Conservation (phyloP, 2,888 invertebrate genomes). For the Aplocera efformata region DNA sequence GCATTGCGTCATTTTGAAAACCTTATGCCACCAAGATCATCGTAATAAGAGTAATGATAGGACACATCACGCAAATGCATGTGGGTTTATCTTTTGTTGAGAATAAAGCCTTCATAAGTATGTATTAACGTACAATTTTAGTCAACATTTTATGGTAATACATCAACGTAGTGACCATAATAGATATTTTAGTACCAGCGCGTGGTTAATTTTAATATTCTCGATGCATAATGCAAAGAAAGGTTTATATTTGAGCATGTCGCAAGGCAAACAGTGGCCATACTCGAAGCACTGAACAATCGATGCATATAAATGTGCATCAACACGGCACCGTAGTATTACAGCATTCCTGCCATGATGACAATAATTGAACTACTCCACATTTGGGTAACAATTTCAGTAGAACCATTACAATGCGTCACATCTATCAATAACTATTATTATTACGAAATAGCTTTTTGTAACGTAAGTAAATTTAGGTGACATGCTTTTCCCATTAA, state of each 20-base stretch:
- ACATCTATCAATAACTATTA: slow-evolving; percentile 2
- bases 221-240: slow-evolving; percentile 20
- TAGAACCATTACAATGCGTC: not conserved
- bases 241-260: slow-evolving; percentile 36
- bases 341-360: too few relatives aligned
- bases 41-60: too few relatives aligned
- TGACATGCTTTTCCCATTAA: too few relatives aligned
- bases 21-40: too few relatives aligned
- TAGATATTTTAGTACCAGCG: not conserved
- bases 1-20: too few relatives aligned
- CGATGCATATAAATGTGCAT: slow-evolving; percentile 39
- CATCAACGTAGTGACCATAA: too few relatives aligned
- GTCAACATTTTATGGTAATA: too few relatives aligned
- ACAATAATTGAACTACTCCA: slow-evolving; percentile 4
- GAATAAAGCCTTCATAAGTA: too few relatives aligned
- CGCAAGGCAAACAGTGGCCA: slow-evolving; percentile 33
- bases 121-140: too few relatives aligned
- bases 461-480: slow-evolving; percentile 2
- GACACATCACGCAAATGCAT: too few relatives aligned
- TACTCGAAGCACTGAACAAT: slow-evolving; percentile 24
- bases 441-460: slow-evolving; percentile 13
- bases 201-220: slow-evolving; percentile 24
- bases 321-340: too few relatives aligned
- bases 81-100: too few relatives aligned
- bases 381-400: not conserved